Evolutionary conservation across 1,140 invertebrate genomes (phyloP).

Genomic region (Druon quercuslanigerum): DNA sequence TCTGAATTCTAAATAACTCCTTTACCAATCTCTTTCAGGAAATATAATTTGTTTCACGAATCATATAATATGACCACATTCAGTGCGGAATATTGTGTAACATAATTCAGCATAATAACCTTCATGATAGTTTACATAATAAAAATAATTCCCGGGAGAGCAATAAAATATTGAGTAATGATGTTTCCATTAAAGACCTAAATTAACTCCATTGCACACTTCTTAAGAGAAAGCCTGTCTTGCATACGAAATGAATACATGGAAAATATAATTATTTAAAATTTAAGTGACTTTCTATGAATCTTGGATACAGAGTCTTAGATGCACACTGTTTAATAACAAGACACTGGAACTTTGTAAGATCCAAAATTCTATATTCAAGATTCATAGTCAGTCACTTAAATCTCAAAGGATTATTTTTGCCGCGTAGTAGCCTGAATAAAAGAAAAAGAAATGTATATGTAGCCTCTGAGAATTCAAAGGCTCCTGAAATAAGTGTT

Average conservation of each 20-base stretch:
- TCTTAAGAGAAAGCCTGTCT: not conserved
- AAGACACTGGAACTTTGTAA: too few relatives aligned
- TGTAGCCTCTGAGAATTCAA: not conserved
- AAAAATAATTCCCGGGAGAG: not conserved
- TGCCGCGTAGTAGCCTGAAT: not conserved
- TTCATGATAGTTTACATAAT: not conserved
- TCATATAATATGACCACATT: slow-evolving; percentile 3
- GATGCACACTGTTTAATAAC: too few relatives aligned
- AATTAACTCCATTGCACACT: not conserved
- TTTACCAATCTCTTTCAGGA: not conserved
- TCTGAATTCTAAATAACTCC: not conserved
- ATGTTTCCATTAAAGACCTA: slow-evolving; percentile 4
- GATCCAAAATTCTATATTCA: too few relatives aligned
- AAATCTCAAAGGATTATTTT: too few relatives aligned
- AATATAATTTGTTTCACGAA: slow-evolving; percentile 12
- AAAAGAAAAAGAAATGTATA: not conserved
- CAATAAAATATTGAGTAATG: slow-evolving; percentile 17
- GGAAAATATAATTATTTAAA: not conserved
- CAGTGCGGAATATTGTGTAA: slow-evolving; percentile 9
- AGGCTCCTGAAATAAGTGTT: not conserved
- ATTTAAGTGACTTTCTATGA: too few relatives aligned
- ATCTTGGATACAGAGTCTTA: too few relatives aligned
- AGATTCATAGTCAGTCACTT: too few relatives aligned
- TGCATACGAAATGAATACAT: not conserved
- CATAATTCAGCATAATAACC: not conserved